Conservation (phyloP, 1,140 invertebrate genomes). For the Ganaspis sp. region DNA sequence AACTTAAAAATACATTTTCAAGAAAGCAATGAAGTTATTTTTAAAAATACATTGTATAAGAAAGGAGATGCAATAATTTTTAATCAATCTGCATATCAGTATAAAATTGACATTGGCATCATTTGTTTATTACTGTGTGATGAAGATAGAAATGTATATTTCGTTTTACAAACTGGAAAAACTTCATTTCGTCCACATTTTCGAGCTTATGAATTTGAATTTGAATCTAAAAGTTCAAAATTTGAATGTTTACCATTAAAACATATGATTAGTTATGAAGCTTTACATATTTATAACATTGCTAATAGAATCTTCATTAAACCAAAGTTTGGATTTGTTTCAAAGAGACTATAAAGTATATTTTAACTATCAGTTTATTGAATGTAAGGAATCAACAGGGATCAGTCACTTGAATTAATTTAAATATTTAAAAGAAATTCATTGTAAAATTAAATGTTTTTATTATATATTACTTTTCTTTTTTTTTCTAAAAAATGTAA, state of each 20-base stretch:
- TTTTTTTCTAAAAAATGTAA: too few relatives aligned
- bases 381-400: too few relatives aligned
- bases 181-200: not conserved
- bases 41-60: not conserved
- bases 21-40: not conserved
- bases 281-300: not conserved
- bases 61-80: not conserved
- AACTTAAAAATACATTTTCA: not conserved
- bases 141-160: not conserved
- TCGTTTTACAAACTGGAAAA: not conserved
- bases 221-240: not conserved
- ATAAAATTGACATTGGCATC: not conserved
- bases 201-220: not conserved
- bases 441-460: too few relatives aligned
- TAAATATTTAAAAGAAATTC: too few relatives aligned
- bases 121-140: not conserved
- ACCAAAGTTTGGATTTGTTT: not conserved
- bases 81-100: not conserved
- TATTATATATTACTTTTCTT: too few relatives aligned
- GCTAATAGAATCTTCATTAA: not conserved
- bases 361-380: too few relatives aligned
- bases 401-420: too few relatives aligned
- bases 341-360: not conserved
- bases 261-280: not conserved
- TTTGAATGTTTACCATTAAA: not conserved